Percentiles rank a stretch among this genome's conserved stretches.
Evolutionary conservation across 2,797 vertebrate species (phyloP).

Genomic region (Heteromormyrus szaboi): DNA sequence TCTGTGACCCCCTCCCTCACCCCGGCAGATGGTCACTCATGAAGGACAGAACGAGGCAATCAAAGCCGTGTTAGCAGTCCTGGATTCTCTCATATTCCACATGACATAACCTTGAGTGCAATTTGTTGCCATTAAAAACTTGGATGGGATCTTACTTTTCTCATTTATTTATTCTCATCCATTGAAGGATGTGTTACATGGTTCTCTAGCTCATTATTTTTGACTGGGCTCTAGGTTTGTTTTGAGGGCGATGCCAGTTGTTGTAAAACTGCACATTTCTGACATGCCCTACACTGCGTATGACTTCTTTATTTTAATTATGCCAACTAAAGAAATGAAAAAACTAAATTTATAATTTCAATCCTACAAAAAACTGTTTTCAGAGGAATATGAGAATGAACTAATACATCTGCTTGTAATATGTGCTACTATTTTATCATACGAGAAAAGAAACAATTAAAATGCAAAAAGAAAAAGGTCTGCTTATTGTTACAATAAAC

Average conservation of each 20-base stretch:
- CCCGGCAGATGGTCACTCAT: slow-evolving; percentile 61
- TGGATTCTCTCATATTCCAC: slow-evolving; percentile 8
- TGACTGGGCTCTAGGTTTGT: background rate
- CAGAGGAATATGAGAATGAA: background rate
- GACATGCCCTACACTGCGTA: background rate
- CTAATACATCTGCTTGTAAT: background rate
- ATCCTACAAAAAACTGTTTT: background rate
- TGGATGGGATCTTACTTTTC: background rate
- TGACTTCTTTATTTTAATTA: background rate
- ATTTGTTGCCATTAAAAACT: background rate
- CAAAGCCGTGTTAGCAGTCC: slow-evolving; percentile 56
- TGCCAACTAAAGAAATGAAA: background rate
- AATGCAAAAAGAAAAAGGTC: background rate
- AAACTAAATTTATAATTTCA: background rate
- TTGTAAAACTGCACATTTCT: background rate
- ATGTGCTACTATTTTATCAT: background rate
- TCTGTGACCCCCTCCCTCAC: slow-evolving; percentile 40
- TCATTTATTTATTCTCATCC: background rate
- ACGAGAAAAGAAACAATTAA: background rate
- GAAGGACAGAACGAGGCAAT: slow-evolving; percentile 63
- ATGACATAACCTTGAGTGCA: background rate
- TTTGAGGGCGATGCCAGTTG: background rate
- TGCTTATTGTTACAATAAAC: background rate
- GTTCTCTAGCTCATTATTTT: background rate
- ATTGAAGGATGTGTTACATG: background rate